Base-by-base conservation (phyloP, 2,113 vertebrate species). In the Hemibagrus wyckioides region DNA sequence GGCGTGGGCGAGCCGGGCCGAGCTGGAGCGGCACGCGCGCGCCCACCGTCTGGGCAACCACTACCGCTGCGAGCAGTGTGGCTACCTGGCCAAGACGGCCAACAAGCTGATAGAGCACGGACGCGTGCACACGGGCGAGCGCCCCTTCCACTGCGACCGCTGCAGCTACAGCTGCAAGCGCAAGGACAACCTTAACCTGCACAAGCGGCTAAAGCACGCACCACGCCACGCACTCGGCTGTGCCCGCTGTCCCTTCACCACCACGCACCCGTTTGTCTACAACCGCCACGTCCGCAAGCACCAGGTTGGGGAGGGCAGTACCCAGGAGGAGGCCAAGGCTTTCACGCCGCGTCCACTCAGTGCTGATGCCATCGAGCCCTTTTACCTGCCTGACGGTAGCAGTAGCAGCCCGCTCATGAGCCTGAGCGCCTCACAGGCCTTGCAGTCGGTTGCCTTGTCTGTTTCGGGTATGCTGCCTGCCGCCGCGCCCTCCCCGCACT, bases 101-200 rank as follows among this genome's bases (percentile, higher is more conserved):
- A 99, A 99, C 93, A 99, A 99, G 97, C 97, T 99, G 93, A 99
- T 99, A 80, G 98, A 99, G 95, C 98, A 99, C 13, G 97, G 98
- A 95, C 98, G 98, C 1, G 98, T 99, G 93, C 98, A 99, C 97
- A 99, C 98, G 0, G 98, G 98, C 41, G 98, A 99, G 96, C 97
- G 98, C 95, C 98, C 98, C 95, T 99, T 99, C 96, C 98, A 97
- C 97, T 99, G 98, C 96, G 98, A 99, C 96, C 98, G 97, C 97
- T 99, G 98, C 96, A 96, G 97, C 94, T 99, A 99, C 93, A 98
- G 98, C 98, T 99, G 98, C 96, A 99, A 99, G 94, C 98, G 98
- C 96, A 99, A 99, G 97, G 98, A 99, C 97, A 99, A 99, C 98
- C 98, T 99, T 94, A 99, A 99, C 95, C 96, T 99, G 96, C 98